Percentiles rank a stretch among this genome's conserved stretches.
These are phyloP conservation scores for Bettongia penicillata DNA, from an alignment of 2,113 vertebrate species.

Conservation along the genomic window DNA sequence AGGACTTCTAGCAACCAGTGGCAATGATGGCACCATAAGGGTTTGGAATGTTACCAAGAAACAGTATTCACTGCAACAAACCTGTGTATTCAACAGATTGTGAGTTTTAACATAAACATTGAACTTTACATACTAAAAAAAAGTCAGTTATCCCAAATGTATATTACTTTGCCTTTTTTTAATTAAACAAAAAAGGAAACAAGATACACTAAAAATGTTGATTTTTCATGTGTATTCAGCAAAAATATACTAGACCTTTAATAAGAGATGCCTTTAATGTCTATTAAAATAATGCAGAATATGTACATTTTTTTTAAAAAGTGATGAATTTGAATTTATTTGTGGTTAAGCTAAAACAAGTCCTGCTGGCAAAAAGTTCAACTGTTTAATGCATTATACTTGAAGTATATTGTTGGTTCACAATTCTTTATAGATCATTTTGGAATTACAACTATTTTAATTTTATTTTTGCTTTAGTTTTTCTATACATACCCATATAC, in stretches of 20 bases:
- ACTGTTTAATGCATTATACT: neutral
- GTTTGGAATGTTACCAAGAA: slow-evolving; percentile 97
- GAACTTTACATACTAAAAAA: neutral
- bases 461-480: neutral
- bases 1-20: slow-evolving; percentile 94
- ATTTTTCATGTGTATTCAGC: slow-evolving; percentile 23
- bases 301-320: slow-evolving; percentile 18
- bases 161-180: neutral
- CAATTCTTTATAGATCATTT: slow-evolving; percentile 41
- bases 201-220: slow-evolving; percentile 5
- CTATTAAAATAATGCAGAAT: slow-evolving; percentile 15
- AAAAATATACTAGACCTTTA: slow-evolving; percentile 22
- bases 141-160: neutral
- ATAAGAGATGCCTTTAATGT: slow-evolving; percentile 24
- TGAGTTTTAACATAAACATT: slow-evolving; percentile 78
- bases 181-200: neutral
- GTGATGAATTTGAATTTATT: slow-evolving; percentile 4
- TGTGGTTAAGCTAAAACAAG: slow-evolving; percentile 24
- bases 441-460: slow-evolving; percentile 42
- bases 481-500: neutral
- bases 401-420: slow-evolving; percentile 1
- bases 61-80: slow-evolving; percentile 96
- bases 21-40: slow-evolving; percentile 94
- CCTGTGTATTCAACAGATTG: slow-evolving; percentile 95
- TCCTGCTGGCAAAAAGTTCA: slow-evolving; percentile 23